phyloP scores from a whole-genome alignment of 2,113 vertebrate genomes.

The Gambusia affinis region DNA sequence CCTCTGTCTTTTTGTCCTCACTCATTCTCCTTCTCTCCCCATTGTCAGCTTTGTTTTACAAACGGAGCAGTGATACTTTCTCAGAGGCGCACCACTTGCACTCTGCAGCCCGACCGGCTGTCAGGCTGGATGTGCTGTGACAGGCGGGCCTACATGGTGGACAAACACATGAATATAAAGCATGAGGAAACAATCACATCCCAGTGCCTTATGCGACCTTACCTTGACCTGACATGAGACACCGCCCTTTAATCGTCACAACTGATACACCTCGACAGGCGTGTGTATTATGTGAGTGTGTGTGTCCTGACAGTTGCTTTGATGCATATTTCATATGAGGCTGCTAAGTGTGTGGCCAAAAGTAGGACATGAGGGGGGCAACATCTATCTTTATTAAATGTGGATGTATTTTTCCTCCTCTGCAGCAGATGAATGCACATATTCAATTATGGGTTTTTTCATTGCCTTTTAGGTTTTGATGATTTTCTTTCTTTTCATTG shows the following conservation, averaged over 20 bases:
- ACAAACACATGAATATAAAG: constrained; percentile 12
- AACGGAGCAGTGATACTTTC: constrained; percentile 57
- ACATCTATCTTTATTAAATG: constrained; percentile 49
- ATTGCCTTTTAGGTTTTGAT: constrained; percentile 19
- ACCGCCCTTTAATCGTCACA: constrained; percentile 15
- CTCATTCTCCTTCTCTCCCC: constrained; percentile 32
- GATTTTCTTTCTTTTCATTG: constrained; percentile 43
- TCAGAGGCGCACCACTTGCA: constrained; percentile 46
- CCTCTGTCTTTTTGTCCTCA: constrained; percentile 43
- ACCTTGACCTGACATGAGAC: constrained; percentile 58
- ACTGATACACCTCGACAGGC: constrained; percentile 55
- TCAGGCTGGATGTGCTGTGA: constrained; percentile 58
- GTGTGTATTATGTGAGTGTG: constrained; percentile 13
- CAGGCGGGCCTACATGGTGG: constrained; percentile 13
- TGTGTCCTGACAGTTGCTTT: constrained; percentile 35
- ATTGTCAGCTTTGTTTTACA: constrained; percentile 69
- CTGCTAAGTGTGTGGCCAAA: constrained; percentile 53
- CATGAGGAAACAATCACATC: constrained; percentile 18
- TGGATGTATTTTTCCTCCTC: constrained; percentile 37
- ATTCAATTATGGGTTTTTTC: constrained; percentile 43
- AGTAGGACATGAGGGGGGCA: constrained; percentile 64
- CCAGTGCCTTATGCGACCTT: constrained; percentile 30
- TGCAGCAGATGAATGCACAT: constrained; percentile 42
- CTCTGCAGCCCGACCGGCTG: constrained; percentile 34
- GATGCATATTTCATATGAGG: constrained; percentile 68